Evolutionary conservation across 1,140 invertebrate genomes (phyloP).

Genomic region (Gryon sp.): DNA sequence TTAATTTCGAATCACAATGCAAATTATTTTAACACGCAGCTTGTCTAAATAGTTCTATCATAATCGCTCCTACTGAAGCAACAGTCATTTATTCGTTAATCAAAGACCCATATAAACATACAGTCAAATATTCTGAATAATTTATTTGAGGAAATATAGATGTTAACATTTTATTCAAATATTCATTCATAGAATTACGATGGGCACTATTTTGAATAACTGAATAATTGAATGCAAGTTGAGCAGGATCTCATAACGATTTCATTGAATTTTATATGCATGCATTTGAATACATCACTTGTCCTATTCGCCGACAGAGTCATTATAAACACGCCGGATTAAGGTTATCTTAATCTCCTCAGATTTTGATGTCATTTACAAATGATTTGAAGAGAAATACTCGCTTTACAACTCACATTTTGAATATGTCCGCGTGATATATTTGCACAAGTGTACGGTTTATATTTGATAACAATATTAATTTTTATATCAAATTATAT

Average conservation of each 20-base stretch:
- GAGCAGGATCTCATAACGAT: constrained; percentile 55
- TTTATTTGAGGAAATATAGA: constrained; percentile 22
- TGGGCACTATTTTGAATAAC: constrained; percentile 58
- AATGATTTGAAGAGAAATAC: constrained; percentile 21
- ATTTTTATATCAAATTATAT: no score
- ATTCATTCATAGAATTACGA: constrained; percentile 53
- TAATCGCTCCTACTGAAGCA: no score
- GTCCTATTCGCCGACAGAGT: constrained; percentile 25
- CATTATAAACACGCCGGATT: constrained; percentile 48
- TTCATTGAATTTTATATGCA: constrained; percentile 59
- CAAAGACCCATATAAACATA: no score
- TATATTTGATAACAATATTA: no score
- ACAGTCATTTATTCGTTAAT: constrained; percentile 14
- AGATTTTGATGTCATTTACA: constrained; percentile 26
- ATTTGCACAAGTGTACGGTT: no score
- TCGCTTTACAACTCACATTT: not conserved
- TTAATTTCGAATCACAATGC: no score
- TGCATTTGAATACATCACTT: constrained; percentile 53
- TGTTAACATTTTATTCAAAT: constrained; percentile 49
- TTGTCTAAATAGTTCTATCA: no score
- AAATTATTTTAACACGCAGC: no score
- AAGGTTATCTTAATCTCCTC: constrained; percentile 37
- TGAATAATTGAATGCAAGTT: constrained; percentile 61
- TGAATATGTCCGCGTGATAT: not conserved
- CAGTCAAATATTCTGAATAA: constrained; percentile 35